phyloP scores from a whole-genome alignment of 2,797 vertebrate species.

The Cephalopachus bancanus region DNA sequence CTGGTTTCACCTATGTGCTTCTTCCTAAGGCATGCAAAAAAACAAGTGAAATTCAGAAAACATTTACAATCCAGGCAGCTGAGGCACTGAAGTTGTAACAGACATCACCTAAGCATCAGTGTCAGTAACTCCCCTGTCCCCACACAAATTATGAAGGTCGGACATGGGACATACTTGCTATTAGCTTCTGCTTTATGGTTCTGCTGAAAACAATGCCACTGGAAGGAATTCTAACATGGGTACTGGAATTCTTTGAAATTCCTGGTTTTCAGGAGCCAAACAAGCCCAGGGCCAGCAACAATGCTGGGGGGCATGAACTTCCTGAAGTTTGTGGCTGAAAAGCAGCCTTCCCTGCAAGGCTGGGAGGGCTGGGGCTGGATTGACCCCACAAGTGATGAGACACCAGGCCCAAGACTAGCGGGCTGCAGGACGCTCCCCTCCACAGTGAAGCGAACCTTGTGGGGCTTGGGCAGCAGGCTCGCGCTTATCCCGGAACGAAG shows the following conservation, averaged over 20 bases:
- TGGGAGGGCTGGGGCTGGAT: neutral
- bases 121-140: neutral
- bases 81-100: constrained; percentile 62
- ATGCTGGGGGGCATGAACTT: neutral
- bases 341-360: neutral
- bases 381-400: neutral
- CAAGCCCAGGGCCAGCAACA: neutral
- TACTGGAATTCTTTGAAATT: constrained; percentile 66
- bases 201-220: constrained; percentile 58
- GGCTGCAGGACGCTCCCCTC: neutral
- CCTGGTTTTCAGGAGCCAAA: neutral
- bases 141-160: neutral
- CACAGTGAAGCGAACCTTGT: neutral
- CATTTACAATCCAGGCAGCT: constrained; percentile 75
- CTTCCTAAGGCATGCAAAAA: constrained; percentile 88
- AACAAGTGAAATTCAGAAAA: constrained; percentile 72
- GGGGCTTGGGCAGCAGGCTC: neutral
- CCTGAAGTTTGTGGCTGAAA: constrained; percentile 56
- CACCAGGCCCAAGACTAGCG: neutral
- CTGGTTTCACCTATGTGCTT: constrained; percentile 86
- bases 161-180: neutral
- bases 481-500: neutral
- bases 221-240: constrained; percentile 56
- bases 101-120: constrained; percentile 68
- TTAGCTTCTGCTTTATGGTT: constrained; percentile 35